Percentiles rank a stretch among this genome's conserved stretches.
Conservation (phyloP, 2,888 invertebrate species). For the Sarcophaga carnaria region DNA sequence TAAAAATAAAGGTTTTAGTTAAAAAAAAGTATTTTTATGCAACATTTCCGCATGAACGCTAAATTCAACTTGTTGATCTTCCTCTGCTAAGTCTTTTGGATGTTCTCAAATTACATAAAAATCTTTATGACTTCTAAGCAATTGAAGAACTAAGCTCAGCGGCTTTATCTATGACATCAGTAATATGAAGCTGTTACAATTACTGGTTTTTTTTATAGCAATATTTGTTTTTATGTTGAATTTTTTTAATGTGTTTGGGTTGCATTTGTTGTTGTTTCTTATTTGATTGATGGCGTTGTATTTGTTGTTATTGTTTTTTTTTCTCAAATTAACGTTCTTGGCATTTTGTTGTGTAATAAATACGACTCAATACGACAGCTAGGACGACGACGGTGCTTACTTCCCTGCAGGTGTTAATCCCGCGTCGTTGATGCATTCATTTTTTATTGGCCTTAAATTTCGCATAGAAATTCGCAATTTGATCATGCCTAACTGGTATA, state of each 20-base stretch:
- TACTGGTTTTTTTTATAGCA: conserved; percentile 47
- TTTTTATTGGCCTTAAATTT: conserved; percentile 89
- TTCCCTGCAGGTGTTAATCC: conserved; percentile 70
- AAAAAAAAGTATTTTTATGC: conserved; percentile 40
- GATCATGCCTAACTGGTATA: conserved; percentile 91
- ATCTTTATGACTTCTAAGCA: conserved; percentile 35
- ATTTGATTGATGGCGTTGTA: conserved; percentile 50
- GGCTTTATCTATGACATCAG: conserved; percentile 46
- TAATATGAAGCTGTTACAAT: conserved; percentile 43
- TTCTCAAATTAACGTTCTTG: conserved; percentile 65
- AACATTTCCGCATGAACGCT: conserved; percentile 47
- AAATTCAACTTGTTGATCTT: conserved; percentile 45
- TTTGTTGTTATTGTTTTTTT: conserved; percentile 45
- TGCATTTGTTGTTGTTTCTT: conserved; percentile 50
- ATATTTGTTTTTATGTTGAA: conserved; percentile 38
- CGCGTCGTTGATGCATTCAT: conserved; percentile 75
- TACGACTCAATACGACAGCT: conserved; percentile 66
- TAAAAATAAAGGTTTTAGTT: conserved; percentile 32
- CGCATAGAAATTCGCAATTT: conserved; percentile 90
- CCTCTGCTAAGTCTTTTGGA: conserved; percentile 24
- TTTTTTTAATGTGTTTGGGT: conserved; percentile 45
- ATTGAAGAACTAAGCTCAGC: conserved; percentile 28
- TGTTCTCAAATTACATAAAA: conserved; percentile 48
- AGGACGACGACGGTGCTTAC: conserved; percentile 66
- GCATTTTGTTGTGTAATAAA: conserved; percentile 63